Conservation (phyloP, 2,888 invertebrate genomes). For the Anticlea derivata region DNA sequence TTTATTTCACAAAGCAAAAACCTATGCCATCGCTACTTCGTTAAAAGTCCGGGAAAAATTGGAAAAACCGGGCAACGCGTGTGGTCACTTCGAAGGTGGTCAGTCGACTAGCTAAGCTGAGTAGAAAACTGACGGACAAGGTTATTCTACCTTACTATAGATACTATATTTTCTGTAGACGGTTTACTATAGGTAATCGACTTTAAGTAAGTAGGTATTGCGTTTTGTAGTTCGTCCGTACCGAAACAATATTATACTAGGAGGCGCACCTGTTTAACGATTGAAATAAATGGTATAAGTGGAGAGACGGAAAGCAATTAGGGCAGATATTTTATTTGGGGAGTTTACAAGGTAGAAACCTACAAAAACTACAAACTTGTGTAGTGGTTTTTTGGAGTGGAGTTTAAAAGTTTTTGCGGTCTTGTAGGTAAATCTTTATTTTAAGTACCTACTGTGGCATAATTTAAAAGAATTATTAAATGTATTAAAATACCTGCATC, state of each 20-base stretch:
- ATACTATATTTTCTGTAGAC: neutral
- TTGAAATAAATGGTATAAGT: slow-evolving; percentile 37
- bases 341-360: slow-evolving; percentile 22
- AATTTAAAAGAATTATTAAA: no score
- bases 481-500: no score
- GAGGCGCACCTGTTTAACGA: slow-evolving; percentile 38
- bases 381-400: no score
- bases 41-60: slow-evolving; percentile 35
- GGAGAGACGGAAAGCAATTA: slow-evolving; percentile 27
- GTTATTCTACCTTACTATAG: neutral
- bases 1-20: neutral
- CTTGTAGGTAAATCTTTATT: no score
- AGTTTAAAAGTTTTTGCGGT: no score
- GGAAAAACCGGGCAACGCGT: slow-evolving; percentile 41
- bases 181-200: neutral
- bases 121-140: slow-evolving; percentile 6
- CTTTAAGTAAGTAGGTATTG: no score
- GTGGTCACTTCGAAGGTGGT: slow-evolving; percentile 47
- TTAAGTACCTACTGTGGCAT: no score
- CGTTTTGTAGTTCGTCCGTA: slow-evolving; percentile 6
- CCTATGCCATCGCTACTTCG: neutral
- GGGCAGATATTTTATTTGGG: slow-evolving; percentile 22
- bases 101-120: slow-evolving; percentile 43
- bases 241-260: slow-evolving; percentile 13
- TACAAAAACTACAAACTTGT: no score